Percentiles rank a stretch among this genome's conserved stretches.
These are phyloP conservation scores for Drosophila albomicans DNA, from an alignment of 1,140 invertebrate genomes.

Conservation along the genomic window DNA sequence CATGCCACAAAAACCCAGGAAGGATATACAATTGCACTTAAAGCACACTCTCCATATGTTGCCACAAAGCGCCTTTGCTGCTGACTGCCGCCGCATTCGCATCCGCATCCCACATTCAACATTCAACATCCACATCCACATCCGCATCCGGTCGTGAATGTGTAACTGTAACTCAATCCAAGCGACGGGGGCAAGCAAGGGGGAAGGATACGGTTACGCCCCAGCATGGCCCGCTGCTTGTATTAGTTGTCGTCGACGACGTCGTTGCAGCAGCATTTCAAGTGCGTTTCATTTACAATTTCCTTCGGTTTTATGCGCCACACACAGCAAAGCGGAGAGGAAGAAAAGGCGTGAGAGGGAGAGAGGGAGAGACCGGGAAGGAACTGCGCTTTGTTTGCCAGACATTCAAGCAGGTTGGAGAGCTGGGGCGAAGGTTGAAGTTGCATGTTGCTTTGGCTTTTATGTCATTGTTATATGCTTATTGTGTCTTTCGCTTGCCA, in stretches of 20 bases:
- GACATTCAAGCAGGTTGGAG: neutral
- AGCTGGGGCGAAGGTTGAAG: slow-evolving; percentile 6
- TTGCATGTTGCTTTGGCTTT: slow-evolving; percentile 62
- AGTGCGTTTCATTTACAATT: slow-evolving; percentile 82
- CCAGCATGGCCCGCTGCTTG: slow-evolving; percentile 20
- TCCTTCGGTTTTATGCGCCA: slow-evolving; percentile 72
- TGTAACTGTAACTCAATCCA: slow-evolving; percentile 58
- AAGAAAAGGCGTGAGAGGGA: too few species aligned
- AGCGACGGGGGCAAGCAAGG: slow-evolving; percentile 16
- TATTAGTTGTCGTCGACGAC: slow-evolving; percentile 23
- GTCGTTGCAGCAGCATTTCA: slow-evolving; percentile 64
- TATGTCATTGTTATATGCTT: slow-evolving; percentile 75
- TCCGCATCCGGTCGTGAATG: slow-evolving; percentile 55
- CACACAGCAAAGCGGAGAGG: slow-evolving; percentile 39
- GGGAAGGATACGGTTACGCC: slow-evolving; percentile 45
- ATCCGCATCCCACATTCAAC: neutral
- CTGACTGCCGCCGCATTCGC: slow-evolving; percentile 28
- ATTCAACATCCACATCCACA: slow-evolving; percentile 41
- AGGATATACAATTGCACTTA: slow-evolving; percentile 81
- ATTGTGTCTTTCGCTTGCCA: slow-evolving; percentile 57
- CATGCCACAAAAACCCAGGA: slow-evolving; percentile 65
- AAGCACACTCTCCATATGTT: slow-evolving; percentile 76
- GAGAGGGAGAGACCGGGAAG: slow-evolving; percentile 27
- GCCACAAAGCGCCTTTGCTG: slow-evolving; percentile 70
- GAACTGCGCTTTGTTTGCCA: neutral